Conservation (phyloP, 2,888 invertebrate species). For the Fragum sueziense region DNA sequence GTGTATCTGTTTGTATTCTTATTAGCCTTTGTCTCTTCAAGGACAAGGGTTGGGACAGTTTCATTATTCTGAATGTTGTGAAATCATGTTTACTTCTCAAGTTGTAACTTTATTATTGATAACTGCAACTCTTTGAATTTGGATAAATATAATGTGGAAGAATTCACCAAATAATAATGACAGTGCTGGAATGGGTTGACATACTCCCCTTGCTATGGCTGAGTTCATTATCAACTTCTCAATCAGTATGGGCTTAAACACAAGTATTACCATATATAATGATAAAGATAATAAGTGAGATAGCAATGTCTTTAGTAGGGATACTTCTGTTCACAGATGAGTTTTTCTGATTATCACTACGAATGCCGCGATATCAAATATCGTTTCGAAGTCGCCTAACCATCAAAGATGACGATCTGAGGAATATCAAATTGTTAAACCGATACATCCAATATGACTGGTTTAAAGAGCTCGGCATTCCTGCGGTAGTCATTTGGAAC, state of each 20-base stretch:
- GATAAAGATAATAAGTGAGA: constrained; percentile 22
- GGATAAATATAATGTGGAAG: too few relatives aligned
- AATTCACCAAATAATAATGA: not conserved
- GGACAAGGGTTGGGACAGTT: too few relatives aligned
- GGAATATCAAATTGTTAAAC: constrained; percentile 21
- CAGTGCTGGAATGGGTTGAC: not conserved
- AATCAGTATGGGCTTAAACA: constrained; percentile 17
- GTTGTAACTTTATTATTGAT: too few relatives aligned
- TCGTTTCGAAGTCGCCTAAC: constrained; percentile 19
- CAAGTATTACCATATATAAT: constrained; percentile 25
- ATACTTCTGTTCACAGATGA: constrained; percentile 25
- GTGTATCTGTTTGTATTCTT: too few relatives aligned
- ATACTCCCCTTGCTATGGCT: not conserved
- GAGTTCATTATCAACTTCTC: constrained; percentile 1
- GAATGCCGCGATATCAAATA: constrained; percentile 16
- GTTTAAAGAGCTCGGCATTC: constrained; percentile 6
- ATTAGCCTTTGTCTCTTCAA: too few relatives aligned
- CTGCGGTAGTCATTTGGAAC: constrained; percentile 17
- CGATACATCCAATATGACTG: constrained; percentile 8
- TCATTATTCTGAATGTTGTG: too few relatives aligned
- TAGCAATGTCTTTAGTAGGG: constrained; percentile 13
- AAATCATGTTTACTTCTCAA: too few relatives aligned
- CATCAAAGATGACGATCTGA: constrained; percentile 18
- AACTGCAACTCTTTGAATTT: too few relatives aligned
- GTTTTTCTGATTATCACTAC: constrained; percentile 18